A percentile compares a stretch with the other conserved stretches of the same genome.
Conservation (phyloP, 2,113 vertebrate genomes). For the Micromys minutus region DNA sequence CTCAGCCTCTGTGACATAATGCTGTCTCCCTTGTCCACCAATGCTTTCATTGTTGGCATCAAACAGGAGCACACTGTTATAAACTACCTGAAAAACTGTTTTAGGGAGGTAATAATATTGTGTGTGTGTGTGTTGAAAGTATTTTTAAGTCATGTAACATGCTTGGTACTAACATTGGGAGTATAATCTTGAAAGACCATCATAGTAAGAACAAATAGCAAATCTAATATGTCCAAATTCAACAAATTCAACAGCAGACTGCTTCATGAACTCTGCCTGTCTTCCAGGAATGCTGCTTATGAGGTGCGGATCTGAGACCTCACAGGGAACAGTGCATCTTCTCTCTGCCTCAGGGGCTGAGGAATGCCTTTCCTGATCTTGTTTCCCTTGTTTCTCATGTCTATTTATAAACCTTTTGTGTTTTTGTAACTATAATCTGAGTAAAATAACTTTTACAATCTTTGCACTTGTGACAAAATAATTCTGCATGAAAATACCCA, state of each 20-base stretch:
- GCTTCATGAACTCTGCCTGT: accelerated
- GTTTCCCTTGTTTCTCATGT: neutral
- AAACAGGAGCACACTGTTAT: neutral
- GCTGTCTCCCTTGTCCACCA: neutral
- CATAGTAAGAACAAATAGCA: neutral
- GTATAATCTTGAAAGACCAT: neutral
- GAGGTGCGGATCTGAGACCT: neutral
- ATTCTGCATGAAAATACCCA: neutral
- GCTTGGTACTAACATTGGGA: neutral
- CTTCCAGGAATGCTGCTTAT: accelerated
- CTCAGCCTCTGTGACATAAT: neutral
- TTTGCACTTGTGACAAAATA: neutral
- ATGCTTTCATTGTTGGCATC: neutral
- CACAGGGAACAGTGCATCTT: accelerated
- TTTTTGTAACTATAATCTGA: neutral
- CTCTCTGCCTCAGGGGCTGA: accelerated
- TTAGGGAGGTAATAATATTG: neutral
- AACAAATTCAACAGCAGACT: neutral
- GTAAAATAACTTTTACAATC: neutral
- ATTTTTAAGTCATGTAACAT: neutral
- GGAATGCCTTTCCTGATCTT: neutral
- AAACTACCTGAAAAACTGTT: neutral
- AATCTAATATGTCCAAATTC: neutral
- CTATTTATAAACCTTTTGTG: neutral
- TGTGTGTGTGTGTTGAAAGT: neutral